These are phyloP conservation scores for Lampris incognitus DNA, from an alignment of 2,113 vertebrate species.

Conservation along the genomic window DNA sequence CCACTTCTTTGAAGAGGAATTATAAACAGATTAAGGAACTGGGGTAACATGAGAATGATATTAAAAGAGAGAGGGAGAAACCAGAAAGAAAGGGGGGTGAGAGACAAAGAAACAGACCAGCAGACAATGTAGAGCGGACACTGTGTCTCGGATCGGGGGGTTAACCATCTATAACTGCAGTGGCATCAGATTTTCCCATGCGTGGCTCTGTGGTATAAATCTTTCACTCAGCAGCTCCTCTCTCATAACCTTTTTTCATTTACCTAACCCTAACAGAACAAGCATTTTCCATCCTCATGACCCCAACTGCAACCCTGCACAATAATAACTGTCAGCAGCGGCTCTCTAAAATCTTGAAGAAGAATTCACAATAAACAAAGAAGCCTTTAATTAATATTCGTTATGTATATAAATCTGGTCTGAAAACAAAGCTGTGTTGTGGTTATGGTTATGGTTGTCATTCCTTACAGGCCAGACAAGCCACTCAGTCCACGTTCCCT, in stretches of 20 bases:
- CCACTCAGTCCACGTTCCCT: constrained; percentile 53
- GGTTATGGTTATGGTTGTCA: constrained; percentile 64
- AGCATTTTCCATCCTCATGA: constrained; percentile 52
- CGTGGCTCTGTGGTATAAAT: constrained; percentile 30
- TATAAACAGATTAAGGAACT: constrained; percentile 46
- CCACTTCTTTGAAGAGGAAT: constrained; percentile 54
- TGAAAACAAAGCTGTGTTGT: constrained; percentile 62
- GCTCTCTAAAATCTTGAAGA: constrained; percentile 39
- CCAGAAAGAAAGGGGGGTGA: background rate
- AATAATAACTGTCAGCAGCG: constrained; percentile 48
- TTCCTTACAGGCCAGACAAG: constrained; percentile 59
- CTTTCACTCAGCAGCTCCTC: constrained; percentile 14
- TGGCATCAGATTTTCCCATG: constrained; percentile 53
- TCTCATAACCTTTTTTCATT: constrained; percentile 63
- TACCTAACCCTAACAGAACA: constrained; percentile 60
- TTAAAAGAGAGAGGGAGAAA: background rate
- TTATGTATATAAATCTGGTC: constrained; percentile 60
- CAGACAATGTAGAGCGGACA: constrained; percentile 10
- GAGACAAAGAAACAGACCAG: background rate
- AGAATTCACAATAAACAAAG: constrained; percentile 65
- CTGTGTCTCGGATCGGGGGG: constrained; percentile 1
- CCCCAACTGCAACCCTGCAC: constrained; percentile 40
- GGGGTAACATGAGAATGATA: background rate
- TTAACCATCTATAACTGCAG: constrained; percentile 39
- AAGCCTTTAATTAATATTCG: constrained; percentile 70